These are phyloP conservation scores for Prionace glauca DNA, from an alignment of 2,797 vertebrate genomes.

Conservation along the genomic window DNA sequence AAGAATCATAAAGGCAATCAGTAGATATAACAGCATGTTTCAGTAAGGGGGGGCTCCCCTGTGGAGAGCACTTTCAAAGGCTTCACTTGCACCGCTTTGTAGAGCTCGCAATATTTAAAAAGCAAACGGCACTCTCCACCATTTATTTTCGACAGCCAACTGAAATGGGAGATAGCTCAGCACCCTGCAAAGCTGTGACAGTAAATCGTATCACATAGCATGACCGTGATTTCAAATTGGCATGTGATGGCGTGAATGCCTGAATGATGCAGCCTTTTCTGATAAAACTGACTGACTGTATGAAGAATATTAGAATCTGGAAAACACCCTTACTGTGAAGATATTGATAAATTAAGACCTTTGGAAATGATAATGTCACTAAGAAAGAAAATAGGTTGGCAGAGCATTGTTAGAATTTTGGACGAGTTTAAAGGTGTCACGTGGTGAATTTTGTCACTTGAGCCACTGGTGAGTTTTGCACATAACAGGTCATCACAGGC, in stretches of 20 bases:
- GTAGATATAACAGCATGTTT: constrained; percentile 16
- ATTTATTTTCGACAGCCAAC: not conserved
- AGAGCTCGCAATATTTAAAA: constrained; percentile 3
- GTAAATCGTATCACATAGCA: not conserved
- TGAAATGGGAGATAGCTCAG: not conserved
- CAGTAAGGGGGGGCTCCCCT: not conserved
- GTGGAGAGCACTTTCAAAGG: constrained; percentile 3
- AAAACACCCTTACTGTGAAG: not conserved
- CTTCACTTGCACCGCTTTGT: constrained; percentile 12
- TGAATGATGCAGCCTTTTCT: not conserved
- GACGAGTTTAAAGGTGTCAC: not conserved
- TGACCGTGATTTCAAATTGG: not conserved
- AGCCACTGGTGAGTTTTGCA: not conserved
- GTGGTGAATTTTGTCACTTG: not conserved
- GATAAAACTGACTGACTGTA: not conserved
- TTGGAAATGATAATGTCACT: not conserved
- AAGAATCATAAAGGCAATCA: constrained; percentile 30
- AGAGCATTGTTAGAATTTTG: not conserved
- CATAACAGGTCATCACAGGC: not conserved
- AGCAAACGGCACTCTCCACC: constrained; percentile 8
- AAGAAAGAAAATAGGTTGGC: not conserved
- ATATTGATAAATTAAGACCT: not conserved
- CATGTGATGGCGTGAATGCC: not conserved
- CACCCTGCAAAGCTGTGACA: not conserved
- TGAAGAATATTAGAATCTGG: not conserved